Conservation (phyloP, 2,888 invertebrate genomes). For the Oligia fasciuncula region DNA sequence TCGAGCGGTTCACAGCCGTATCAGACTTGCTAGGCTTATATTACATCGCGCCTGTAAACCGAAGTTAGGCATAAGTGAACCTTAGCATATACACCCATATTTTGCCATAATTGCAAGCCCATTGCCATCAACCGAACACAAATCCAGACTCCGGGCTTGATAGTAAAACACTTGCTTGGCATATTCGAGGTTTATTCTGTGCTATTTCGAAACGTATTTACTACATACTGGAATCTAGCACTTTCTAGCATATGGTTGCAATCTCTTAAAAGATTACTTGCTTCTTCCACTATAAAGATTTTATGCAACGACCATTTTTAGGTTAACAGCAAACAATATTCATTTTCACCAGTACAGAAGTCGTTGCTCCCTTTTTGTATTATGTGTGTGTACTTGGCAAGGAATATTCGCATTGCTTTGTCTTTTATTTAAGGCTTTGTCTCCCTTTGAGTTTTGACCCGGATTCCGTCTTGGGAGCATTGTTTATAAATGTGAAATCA, state of each 20-base stretch:
- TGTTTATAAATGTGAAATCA: conserved; percentile 43
- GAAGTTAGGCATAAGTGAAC: background rate
- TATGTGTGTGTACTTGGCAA: conserved; percentile 43
- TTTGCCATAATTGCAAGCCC: no score
- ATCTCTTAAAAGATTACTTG: background rate
- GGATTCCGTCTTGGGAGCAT: conserved; percentile 35
- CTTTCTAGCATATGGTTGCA: no score
- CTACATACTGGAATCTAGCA: background rate
- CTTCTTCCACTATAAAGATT: background rate
- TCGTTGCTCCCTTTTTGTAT: conserved; percentile 27
- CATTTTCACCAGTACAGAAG: conserved; percentile 8
- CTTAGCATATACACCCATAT: no score
- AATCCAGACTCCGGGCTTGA: background rate
- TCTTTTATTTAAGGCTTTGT: conserved; percentile 50
- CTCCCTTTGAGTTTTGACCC: conserved; percentile 51
- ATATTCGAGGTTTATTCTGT: background rate
- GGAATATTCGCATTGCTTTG: conserved; percentile 26
- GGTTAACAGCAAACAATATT: conserved; percentile 18
- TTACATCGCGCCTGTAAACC: background rate
- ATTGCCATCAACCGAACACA: background rate
- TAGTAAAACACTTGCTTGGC: background rate
- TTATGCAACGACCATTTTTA: background rate
- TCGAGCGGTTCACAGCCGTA: background rate
- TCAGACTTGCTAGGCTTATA: background rate
- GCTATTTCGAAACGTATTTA: background rate